Percentiles rank a stretch among this genome's conserved stretches.
Evolutionary conservation across 1,140 invertebrate genomes (phyloP).

Genomic region (Melipona quadrifasciata): DNA sequence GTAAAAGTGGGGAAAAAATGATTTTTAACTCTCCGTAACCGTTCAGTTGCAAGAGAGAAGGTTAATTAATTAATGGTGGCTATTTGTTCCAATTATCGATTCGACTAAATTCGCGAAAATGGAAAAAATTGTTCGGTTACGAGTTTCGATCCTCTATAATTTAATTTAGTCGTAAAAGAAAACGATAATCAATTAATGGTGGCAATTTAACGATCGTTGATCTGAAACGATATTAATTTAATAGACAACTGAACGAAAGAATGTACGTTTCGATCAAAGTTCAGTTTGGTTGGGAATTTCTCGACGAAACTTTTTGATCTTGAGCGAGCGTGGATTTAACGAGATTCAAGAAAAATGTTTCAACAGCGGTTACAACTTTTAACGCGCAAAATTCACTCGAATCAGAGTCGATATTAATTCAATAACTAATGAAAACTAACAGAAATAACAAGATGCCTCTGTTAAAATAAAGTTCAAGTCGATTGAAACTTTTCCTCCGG

Average conservation of each 20-base stretch:
- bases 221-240: neutral
- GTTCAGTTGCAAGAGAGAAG: too few species aligned
- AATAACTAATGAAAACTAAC: neutral
- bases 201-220: too few species aligned
- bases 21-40: too few species aligned
- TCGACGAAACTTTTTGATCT: neutral
- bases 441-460: neutral
- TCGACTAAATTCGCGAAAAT: too few species aligned
- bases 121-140: too few species aligned
- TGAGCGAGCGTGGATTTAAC: neutral
- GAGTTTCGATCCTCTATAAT: too few species aligned
- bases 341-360: neutral
- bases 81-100: too few species aligned
- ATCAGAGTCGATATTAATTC: neutral
- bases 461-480: neutral
- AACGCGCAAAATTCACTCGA: neutral
- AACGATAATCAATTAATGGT: too few species aligned
- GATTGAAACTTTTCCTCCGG: neutral
- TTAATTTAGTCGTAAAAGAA: too few species aligned
- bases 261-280: neutral
- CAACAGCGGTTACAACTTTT: neutral
- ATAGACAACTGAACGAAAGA: neutral
- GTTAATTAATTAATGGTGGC: too few species aligned
- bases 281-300: neutral
- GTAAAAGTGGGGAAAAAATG: too few species aligned